Conservation (phyloP, 2,113 vertebrate genomes). For the Pomatorhinus ruficollis region DNA sequence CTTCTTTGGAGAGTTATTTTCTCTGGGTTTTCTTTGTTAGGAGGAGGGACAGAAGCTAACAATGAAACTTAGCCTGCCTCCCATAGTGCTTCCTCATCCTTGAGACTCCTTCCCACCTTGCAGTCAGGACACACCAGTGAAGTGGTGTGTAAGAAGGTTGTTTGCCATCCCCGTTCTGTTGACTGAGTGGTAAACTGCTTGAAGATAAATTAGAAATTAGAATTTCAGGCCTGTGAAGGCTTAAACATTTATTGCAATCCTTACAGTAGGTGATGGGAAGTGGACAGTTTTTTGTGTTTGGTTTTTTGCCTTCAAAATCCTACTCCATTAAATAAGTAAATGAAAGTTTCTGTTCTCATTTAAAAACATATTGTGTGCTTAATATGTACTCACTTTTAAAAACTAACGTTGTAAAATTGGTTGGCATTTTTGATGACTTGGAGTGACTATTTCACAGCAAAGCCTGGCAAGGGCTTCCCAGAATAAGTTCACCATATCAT, state of each 20-base stretch:
- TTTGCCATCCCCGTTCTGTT: background rate
- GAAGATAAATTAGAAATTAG: background rate
- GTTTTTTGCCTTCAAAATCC: background rate
- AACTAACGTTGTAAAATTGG: background rate
- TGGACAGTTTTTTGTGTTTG: background rate
- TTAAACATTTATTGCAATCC: background rate
- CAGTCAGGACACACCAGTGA: background rate
- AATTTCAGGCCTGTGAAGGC: background rate
- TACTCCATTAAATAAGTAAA: background rate
- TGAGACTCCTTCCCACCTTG: background rate
- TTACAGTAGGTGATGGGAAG: background rate
- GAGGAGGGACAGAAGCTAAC: background rate
- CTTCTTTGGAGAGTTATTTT: background rate
- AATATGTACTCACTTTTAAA: background rate
- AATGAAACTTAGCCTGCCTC: background rate
- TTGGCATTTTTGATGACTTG: background rate
- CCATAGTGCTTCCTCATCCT: background rate
- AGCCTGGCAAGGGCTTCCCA: background rate
- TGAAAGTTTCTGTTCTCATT: background rate
- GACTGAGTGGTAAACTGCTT: background rate
- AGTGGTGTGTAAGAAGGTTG: background rate
- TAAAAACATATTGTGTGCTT: background rate
- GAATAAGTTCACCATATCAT: background rate
- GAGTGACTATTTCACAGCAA: background rate
- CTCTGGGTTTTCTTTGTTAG: background rate